Evolutionary conservation across 2,888 invertebrate genomes (phyloP).

Genomic region (Chironomus tentans): DNA sequence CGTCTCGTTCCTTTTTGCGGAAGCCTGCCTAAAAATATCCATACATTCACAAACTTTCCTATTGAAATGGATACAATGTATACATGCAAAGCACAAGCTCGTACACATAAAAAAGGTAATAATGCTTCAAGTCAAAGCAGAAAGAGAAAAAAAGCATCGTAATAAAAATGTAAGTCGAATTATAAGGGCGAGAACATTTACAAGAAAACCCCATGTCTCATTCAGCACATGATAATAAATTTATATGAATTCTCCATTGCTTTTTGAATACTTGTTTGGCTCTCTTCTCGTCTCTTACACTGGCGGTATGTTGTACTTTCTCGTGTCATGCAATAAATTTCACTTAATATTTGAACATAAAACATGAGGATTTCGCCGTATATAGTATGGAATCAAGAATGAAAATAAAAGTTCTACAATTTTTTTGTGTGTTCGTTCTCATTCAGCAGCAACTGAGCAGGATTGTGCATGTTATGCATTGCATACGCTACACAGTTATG

Average conservation of each 20-base stretch:
- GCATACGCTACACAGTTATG: too few species aligned
- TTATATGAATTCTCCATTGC: background rate
- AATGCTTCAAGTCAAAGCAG: background rate
- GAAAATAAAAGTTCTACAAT: too few species aligned
- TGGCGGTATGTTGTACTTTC: constrained; percentile 7
- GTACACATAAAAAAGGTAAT: background rate
- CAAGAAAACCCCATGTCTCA: constrained; percentile 22
- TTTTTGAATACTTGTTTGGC: background rate
- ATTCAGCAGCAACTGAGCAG: too few species aligned
- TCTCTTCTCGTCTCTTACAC: background rate
- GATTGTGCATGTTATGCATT: background rate
- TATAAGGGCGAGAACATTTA: constrained; percentile 11
- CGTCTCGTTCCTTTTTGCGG: too few species aligned
- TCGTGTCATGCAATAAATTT: constrained; percentile 16
- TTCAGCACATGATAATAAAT: constrained; percentile 19
- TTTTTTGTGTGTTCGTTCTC: too few species aligned
- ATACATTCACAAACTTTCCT: too few species aligned
- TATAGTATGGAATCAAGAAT: background rate
- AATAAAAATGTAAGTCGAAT: constrained; percentile 6
- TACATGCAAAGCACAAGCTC: background rate
- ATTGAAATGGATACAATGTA: background rate
- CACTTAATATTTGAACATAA: constrained; percentile 10
- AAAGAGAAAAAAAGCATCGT: background rate
- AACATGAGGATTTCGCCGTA: background rate
- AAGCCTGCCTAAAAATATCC: too few species aligned